These are phyloP conservation scores for Bombyx huttoni DNA, from an alignment of 2,888 invertebrate species.

Conservation along the genomic window DNA sequence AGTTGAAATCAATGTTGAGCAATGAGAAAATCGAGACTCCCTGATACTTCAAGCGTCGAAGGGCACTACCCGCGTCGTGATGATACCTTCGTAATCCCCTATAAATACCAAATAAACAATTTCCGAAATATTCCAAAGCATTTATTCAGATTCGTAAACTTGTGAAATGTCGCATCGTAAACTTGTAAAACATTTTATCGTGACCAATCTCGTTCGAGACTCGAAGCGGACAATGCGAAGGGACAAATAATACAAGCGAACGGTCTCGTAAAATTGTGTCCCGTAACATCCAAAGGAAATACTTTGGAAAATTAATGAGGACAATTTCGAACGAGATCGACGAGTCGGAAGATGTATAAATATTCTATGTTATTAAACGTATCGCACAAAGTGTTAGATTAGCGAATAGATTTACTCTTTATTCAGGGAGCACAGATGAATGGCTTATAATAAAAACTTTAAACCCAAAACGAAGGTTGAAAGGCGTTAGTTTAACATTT, in stretches of 20 bases:
- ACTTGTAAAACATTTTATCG: slow-evolving; percentile 10
- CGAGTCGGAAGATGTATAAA: background rate
- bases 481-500: no score
- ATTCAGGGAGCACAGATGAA: no score
- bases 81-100: no score
- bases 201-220: slow-evolving; percentile 11
- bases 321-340: slow-evolving; percentile 7
- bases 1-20: no score
- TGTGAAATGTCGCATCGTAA: slow-evolving; percentile 3
- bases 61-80: no score
- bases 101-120: no score
- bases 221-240: slow-evolving; percentile 7
- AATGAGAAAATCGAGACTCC: no score
- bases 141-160: no score
- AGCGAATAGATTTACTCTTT: background rate
- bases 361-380: background rate
- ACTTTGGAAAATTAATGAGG: slow-evolving; percentile 19
- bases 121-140: no score
- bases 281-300: slow-evolving; percentile 18
- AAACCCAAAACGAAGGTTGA: no score
- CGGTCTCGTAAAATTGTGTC: slow-evolving; percentile 19
- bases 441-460: no score
- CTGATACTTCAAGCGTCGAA: no score
- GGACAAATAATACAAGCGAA: slow-evolving; percentile 6
- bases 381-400: background rate